Base-by-base conservation (phyloP, 2,113 vertebrate genomes). In the Sceloporus tristichus region DNA sequence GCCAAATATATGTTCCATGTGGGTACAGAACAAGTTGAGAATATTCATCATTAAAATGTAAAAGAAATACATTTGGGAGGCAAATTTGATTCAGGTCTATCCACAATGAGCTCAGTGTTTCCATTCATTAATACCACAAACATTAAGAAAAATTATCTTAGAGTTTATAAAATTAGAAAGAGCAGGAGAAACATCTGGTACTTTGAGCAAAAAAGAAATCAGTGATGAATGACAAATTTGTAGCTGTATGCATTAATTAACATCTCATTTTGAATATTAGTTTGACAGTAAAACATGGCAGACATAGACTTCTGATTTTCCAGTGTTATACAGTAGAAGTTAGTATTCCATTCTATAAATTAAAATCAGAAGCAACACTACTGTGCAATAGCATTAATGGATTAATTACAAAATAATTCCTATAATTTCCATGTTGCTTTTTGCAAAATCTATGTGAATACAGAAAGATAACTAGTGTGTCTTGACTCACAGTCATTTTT, bases 201-300 rank as follows among this genome's bases (percentile, higher is more conserved):
- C 27, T 68, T 23, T 83, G 71, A 83, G 76, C 6, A 68, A 38
- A 87, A 34, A 85, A 53, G 1, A 71, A 25, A 82, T 87, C 38
- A 76, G 71, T 83, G 73, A 88, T 56, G 73, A 83, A 83, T 77
- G 73, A 82, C 87, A 27, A 83, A 66, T 88, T 88, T 88, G 79
- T 83, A 83, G 59, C n/a, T 53, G 71, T 73, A 83, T 83, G 65
- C 80, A 88, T 88, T 88, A 87, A 62, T 87, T 87, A 88, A 79
- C 82, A 88, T 79, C 65, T 76, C 0, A 65, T 86, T 89, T 34
- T 79, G 59, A 77, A 68, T 56, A 85, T 66, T 79, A 76, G 78
- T 56, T 87, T 56, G 70, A 76, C 53, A 76, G 56, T 21, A 65
- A 80, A 66, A 59, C 53, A 87, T 34, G 27, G 42, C 21, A 87